phyloP scores from a whole-genome alignment of 30 jellyfish, hydroid and myxozoan genomes.

The Calvadosia cruxmelitensis region DNA sequence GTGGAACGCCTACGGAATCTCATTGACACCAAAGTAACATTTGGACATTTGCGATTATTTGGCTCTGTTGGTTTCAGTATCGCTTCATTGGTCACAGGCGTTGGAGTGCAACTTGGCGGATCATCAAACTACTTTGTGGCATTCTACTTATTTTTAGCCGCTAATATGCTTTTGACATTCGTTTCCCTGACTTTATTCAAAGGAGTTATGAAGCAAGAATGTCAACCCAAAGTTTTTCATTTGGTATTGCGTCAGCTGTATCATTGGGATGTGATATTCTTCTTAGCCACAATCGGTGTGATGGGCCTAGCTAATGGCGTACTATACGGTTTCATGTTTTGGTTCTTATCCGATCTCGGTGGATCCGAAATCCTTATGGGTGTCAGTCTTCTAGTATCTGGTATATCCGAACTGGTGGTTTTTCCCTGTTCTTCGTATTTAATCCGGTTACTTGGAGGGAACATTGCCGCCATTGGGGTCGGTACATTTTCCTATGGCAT shows the following conservation, averaged over 20 bases:
- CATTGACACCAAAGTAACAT: conserved; percentile 15
- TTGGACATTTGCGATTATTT: conserved; percentile 53
- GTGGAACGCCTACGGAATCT: conserved; percentile 4
- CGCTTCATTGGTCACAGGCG: conserved; percentile 56
- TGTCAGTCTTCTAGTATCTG: conserved; percentile 46
- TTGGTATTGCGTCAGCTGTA: conserved; percentile 4
- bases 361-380: conserved; percentile 70
- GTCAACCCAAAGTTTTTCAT: background rate
- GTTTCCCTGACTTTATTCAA: too few species aligned
- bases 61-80: conserved; percentile 74
- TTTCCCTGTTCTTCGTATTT: conserved; percentile 40
- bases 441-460: conserved; percentile 39
- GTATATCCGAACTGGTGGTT: conserved; percentile 42
- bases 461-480: conserved; percentile 21
- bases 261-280: conserved; percentile 30
- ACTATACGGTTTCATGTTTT: conserved; percentile 40
- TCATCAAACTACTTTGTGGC: conserved; percentile 25
- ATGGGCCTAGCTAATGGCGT: conserved; percentile 63
- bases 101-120: conserved; percentile 20
- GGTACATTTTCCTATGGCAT: conserved; percentile 28
- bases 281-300: conserved; percentile 31
- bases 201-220: background rate
- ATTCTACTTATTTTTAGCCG: conserved; percentile 40
- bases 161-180: conserved; percentile 3
- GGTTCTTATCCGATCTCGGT: conserved; percentile 31